Percentiles rank a stretch among this genome's conserved stretches.
phyloP scores from a whole-genome alignment of 2,797 vertebrate genomes.

The Pygocentrus nattereri region DNA sequence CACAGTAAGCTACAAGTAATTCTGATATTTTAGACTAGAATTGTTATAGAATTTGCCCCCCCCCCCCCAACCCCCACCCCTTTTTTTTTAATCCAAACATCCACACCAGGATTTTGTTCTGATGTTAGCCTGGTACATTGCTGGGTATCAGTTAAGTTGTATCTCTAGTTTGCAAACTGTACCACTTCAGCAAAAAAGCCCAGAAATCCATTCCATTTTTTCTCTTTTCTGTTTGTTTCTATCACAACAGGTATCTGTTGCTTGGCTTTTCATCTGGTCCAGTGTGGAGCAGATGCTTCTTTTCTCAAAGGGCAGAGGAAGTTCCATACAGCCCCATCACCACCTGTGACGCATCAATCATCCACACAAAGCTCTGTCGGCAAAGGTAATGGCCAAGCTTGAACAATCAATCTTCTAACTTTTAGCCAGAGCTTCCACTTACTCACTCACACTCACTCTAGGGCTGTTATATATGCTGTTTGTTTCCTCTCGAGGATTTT shows the following conservation, averaged over 20 bases:
- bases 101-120: too few species aligned
- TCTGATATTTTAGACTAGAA: too few species aligned
- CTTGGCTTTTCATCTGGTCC: background rate
- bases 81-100: too few species aligned
- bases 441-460: constrained; percentile 17
- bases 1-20: too few species aligned
- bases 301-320: constrained; percentile 25
- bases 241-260: background rate
- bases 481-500: constrained; percentile 14
- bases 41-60: too few species aligned
- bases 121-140: too few species aligned
- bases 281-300: background rate
- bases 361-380: constrained; percentile 24
- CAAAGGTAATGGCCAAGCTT: constrained; percentile 40
- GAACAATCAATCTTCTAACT: constrained; percentile 27
- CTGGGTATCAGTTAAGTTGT: background rate
- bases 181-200: background rate
- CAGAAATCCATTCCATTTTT: background rate
- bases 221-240: background rate
- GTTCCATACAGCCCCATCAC: constrained; percentile 11
- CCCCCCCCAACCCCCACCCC: too few species aligned
- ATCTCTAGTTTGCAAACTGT: background rate
- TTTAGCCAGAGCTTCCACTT: constrained; percentile 21
- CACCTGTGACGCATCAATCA: constrained; percentile 41
- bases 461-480: background rate